These are phyloP conservation scores for Glyptemys insculpta DNA, from an alignment of 2,797 vertebrate species.

Conservation along the genomic window DNA sequence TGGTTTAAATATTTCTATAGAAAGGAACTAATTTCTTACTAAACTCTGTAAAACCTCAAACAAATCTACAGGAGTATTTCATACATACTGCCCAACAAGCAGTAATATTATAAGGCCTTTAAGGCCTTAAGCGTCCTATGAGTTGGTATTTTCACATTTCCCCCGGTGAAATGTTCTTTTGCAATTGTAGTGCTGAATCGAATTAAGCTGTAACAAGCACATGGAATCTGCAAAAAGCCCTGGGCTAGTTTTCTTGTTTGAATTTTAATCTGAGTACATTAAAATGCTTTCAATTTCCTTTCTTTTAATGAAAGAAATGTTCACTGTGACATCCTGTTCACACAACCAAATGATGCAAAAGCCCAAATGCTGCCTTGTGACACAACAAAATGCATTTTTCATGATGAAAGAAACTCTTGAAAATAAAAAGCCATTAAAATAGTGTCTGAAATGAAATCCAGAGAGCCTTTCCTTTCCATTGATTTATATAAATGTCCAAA, in stretches of 20 bases:
- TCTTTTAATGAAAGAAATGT: neutral
- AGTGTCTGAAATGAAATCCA: neutral
- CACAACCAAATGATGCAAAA: neutral
- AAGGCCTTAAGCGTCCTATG: neutral
- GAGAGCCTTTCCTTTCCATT: neutral
- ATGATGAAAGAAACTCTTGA: neutral
- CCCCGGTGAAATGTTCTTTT: neutral
- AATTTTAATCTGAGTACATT: neutral
- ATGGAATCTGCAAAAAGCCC: neutral
- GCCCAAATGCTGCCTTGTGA: fast-evolving
- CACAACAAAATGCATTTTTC: neutral
- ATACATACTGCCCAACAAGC: neutral
- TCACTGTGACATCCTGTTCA: neutral
- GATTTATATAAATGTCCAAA: neutral
- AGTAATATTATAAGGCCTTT: neutral
- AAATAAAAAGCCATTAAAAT: neutral
- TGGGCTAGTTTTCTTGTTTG: neutral
- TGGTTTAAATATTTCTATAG: neutral
- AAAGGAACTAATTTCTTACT: neutral
- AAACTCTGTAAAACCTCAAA: neutral
- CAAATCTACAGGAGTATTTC: neutral
- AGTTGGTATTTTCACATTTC: neutral
- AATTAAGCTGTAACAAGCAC: neutral
- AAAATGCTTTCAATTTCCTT: neutral
- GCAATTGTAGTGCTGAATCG: neutral